Evolutionary conservation across 37 sponge, comb jelly and placozoan species (phyloP), one percentile per base, ranked within the genome.

Genomic region (Cliona cf. orientalis): DNA sequence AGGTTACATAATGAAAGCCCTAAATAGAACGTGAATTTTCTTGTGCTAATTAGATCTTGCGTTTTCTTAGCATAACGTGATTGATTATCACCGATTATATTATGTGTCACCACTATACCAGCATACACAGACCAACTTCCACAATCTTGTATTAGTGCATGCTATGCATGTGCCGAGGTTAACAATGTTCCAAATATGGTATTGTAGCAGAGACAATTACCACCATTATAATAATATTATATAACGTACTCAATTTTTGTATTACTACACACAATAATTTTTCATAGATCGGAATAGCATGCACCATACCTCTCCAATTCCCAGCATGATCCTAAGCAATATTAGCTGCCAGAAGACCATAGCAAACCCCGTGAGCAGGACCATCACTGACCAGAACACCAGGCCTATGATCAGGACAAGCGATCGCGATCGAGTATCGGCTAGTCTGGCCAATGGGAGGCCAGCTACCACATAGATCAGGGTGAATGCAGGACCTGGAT

Each of bases 381-480:
- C 78, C 74, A 88, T 76, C 19, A 62, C 58, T 0, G 95, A 95
- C 95, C 95, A 95, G 87, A 88, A 84, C 1, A 69, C 31, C 0
- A 95, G 59, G 2, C 95, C 95, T 6, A 80, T 22, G 28, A 91
- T 35, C 22, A 95, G 89, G 12, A 91, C 89, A 21, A 88, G 56
- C 0, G 90, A 57, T 1, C 95, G 82, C 0, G 92, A 91, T 59
- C 69, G 71, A 0, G 84, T 80, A 63, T 95, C 95, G 26, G 95
- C 91, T 29, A 95, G 58, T 32, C 82, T 74, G 1, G 92, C 89
- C 25, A 95, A 77, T 7, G 95, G 95, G 26, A 95, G 79, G 2
- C 95, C 95, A 29, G 86, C 86, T 32, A 95, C 21, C 5, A 95
- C 95, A 66, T 95, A 95, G 53, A 95, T 80, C 29, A 91, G 80